Conservation (phyloP, 2,113 vertebrate genomes). For the Sprattus sprattus region DNA sequence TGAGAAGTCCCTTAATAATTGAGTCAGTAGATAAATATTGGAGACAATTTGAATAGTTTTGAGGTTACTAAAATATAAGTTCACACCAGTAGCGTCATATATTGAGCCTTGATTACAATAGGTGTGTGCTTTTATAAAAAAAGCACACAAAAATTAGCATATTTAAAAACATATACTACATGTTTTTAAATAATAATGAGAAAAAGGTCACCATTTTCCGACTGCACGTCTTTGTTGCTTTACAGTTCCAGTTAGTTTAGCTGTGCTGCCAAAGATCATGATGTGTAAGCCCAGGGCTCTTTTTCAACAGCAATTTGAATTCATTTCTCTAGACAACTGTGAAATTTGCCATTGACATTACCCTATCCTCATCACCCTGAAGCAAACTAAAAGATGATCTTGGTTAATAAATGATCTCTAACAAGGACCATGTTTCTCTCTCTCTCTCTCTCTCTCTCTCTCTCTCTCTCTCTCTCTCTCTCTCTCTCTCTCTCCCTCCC, state of each 20-base stretch:
- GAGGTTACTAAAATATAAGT: not conserved
- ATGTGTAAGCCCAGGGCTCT: constrained; percentile 93
- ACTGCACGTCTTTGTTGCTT: constrained; percentile 82
- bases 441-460: constrained; percentile 1
- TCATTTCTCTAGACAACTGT: constrained; percentile 99
- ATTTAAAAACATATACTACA: not conserved
- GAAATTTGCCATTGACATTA: constrained; percentile 99
- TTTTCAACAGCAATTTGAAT: constrained; percentile 96
- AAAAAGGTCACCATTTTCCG: constrained; percentile 92
- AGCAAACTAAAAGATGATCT: constrained; percentile 98
- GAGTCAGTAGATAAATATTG: not conserved
- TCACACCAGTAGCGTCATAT: not conserved
- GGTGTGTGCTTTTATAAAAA: not conserved
- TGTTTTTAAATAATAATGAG: constrained; percentile 73
- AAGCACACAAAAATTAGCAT: not conserved
- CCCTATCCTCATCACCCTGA: constrained; percentile 84
- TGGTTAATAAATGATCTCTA: constrained; percentile 99
- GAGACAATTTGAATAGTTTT: not conserved
- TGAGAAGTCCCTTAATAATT: not conserved
- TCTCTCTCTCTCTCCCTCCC: constrained; percentile 5
- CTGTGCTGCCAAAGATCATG: constrained; percentile 91
- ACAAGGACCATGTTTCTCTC: constrained; percentile 81
- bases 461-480: not conserved
- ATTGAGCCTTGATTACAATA: not conserved
- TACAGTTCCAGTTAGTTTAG: constrained; percentile 88